A percentile compares a stretch with the other conserved stretches of the same genome.
phyloP scores from a whole-genome alignment of 2,113 vertebrate species.

The Silurus asotus region DNA sequence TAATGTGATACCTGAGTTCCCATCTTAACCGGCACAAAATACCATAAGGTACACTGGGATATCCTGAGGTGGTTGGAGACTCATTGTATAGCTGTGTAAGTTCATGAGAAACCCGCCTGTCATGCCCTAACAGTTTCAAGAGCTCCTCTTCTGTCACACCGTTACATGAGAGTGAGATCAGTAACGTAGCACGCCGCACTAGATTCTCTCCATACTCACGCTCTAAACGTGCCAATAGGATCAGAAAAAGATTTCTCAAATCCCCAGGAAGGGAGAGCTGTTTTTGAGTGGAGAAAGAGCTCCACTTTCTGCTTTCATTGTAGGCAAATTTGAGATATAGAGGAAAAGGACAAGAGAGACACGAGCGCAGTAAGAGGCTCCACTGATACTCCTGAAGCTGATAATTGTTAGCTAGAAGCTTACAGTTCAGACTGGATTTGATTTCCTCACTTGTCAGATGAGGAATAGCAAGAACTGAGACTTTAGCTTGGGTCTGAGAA shows the following conservation, averaged over 20 bases:
- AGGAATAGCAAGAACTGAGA: constrained; percentile 58
- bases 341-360: constrained; percentile 66
- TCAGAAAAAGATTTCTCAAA: constrained; percentile 61
- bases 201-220: constrained; percentile 63
- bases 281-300: constrained; percentile 58
- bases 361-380: constrained; percentile 60
- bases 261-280: constrained; percentile 55
- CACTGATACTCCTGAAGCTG: constrained; percentile 61
- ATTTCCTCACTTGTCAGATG: constrained; percentile 63
- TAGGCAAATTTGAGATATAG: constrained; percentile 66
- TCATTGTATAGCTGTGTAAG: constrained; percentile 57
- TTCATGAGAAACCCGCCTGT: constrained; percentile 64
- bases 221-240: constrained; percentile 63
- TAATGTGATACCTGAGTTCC: constrained; percentile 61
- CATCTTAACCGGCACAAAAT: constrained; percentile 62
- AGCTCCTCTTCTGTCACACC: constrained; percentile 71
- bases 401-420: constrained; percentile 56
- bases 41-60: constrained; percentile 60
- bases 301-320: constrained; percentile 63
- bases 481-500: constrained; percentile 54
- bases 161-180: constrained; percentile 66
- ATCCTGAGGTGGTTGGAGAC: constrained; percentile 31
- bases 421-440: constrained; percentile 49
- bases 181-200: constrained; percentile 58
- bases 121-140: constrained; percentile 63